These are phyloP conservation scores for Zapornia atra DNA, from an alignment of 2,113 vertebrate genomes.

Conservation along the genomic window DNA sequence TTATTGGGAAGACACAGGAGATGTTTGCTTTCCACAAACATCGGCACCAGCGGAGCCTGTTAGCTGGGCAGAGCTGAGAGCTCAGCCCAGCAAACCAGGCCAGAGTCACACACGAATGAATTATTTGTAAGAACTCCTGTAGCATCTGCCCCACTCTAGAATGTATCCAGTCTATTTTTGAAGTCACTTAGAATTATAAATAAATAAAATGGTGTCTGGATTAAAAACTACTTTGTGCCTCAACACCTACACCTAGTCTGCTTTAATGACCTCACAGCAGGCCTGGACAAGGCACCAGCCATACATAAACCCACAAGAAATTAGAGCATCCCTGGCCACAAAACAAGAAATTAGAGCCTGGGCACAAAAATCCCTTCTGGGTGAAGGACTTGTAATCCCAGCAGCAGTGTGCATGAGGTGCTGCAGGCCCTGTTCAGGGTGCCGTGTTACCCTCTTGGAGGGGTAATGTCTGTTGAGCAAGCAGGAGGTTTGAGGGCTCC, in stretches of 20 bases:
- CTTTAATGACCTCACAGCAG: neutral
- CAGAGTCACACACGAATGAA: neutral
- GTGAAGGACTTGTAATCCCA: neutral
- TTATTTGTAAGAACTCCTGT: constrained; percentile 39
- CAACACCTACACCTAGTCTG: neutral
- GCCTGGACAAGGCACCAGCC: neutral
- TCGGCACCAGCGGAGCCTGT: rapidly evolving
- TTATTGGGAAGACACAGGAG: neutral
- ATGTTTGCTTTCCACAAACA: neutral
- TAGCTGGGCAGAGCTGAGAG: neutral
- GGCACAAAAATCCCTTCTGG: neutral
- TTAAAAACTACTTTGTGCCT: constrained; percentile 29
- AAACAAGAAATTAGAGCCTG: neutral
- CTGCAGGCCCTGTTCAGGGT: neutral
- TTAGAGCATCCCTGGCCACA: neutral
- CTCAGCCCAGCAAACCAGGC: neutral
- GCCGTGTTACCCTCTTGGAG: neutral
- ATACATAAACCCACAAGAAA: neutral
- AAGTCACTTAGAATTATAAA: constrained; percentile 63
- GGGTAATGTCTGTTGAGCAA: neutral
- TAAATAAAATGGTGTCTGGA: constrained; percentile 33
- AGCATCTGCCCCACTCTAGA: neutral
- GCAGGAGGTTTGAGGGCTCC: rapidly evolving
- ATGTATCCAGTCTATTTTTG: constrained; percentile 38
- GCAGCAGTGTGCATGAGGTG: rapidly evolving